phyloP scores from a whole-genome alignment of 2,888 invertebrate species.

The Drosophila suboccidentalis region DNA sequence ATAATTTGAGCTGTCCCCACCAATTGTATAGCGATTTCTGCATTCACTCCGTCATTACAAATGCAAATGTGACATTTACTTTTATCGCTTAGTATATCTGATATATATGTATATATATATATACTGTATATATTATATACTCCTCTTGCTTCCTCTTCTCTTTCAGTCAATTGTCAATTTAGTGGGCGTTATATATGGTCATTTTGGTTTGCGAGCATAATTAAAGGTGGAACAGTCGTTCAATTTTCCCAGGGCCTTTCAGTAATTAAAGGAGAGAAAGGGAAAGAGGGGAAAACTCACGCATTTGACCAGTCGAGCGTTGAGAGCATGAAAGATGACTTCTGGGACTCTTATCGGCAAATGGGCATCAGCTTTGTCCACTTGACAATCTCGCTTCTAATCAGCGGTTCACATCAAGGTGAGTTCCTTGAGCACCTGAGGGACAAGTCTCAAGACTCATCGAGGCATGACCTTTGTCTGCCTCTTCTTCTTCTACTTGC shows the following conservation, averaged over 20 bases:
- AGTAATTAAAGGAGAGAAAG: conserved; percentile 28
- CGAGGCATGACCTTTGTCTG: conserved; percentile 61
- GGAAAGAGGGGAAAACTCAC: conserved; percentile 1
- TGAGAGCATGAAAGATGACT: conserved; percentile 41
- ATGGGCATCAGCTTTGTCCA: conserved; percentile 48
- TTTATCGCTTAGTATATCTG: conserved; percentile 3
- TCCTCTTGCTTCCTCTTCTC: neutral
- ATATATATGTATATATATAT: neutral
- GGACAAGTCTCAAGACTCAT: conserved; percentile 34
- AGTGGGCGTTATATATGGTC: conserved; percentile 17
- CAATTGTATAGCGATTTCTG: conserved; percentile 39
- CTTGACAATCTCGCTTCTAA: conserved; percentile 41
- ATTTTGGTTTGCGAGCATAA: conserved; percentile 14
- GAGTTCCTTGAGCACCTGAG: conserved; percentile 18
- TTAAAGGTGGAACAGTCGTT: conserved; percentile 16
- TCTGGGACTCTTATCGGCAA: conserved; percentile 42
- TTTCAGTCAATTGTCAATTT: conserved; percentile 3
- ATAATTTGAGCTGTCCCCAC: conserved; percentile 65
- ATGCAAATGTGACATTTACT: conserved; percentile 37
- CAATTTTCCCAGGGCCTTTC: conserved; percentile 31
- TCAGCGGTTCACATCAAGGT: conserved; percentile 42
- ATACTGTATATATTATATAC: neutral
- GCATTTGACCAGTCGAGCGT: conserved; percentile 41
- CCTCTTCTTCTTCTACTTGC: conserved; percentile 5
- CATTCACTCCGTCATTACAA: conserved; percentile 19